These are phyloP conservation scores for Arctopsyche grandis DNA, from an alignment of 1,140 invertebrate genomes.

Conservation along the genomic window DNA sequence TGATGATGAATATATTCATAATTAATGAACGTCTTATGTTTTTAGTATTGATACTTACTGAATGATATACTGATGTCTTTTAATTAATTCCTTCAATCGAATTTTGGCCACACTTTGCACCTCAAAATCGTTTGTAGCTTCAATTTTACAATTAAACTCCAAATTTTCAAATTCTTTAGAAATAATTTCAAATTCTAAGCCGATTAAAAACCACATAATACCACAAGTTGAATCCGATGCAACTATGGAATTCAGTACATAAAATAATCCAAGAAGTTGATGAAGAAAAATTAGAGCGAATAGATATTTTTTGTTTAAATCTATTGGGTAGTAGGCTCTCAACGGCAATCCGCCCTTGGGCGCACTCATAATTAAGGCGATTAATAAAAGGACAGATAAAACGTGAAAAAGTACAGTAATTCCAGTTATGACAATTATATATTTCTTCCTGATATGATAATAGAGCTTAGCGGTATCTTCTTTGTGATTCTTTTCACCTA, in stretches of 20 bases:
- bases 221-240: constrained; percentile 28
- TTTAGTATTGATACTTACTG: constrained; percentile 32
- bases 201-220: constrained; percentile 44
- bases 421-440: constrained; percentile 14
- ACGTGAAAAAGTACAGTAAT: constrained; percentile 29
- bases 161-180: constrained; percentile 43
- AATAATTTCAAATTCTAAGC: constrained; percentile 44
- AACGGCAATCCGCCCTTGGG: constrained; percentile 31
- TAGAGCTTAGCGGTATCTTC: constrained; percentile 34
- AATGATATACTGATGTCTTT: constrained; percentile 48
- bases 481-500: constrained; percentile 13
- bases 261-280: constrained; percentile 31
- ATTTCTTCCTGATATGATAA: constrained; percentile 30
- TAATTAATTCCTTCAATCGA: constrained; percentile 33
- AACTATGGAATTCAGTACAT: constrained; percentile 27
- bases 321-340: constrained; percentile 40
- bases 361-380: constrained; percentile 25
- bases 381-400: constrained; percentile 27
- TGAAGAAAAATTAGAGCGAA: constrained; percentile 14
- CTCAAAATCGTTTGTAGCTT: neutral
- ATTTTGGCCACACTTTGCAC: neutral
- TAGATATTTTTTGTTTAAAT: neutral
- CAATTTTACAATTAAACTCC: neutral
- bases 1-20: no score
- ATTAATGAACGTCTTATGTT: no score